phyloP scores from a whole-genome alignment of 1,140 invertebrate genomes.

The Zaprionus ghesquierei region DNA sequence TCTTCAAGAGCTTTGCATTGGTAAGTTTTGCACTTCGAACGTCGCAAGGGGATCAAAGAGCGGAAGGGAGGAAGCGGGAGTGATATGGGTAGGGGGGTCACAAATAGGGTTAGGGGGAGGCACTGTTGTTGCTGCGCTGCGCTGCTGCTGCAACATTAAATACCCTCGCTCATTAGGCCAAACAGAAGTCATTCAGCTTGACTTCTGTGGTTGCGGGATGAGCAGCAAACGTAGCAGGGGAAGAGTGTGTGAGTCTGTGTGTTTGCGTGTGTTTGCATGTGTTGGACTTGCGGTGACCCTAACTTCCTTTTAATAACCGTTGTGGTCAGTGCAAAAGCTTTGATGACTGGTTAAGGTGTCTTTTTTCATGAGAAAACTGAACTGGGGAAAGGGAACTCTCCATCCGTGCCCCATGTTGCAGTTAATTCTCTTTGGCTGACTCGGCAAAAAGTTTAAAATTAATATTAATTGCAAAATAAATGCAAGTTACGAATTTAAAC shows the following conservation, averaged over 20 bases:
- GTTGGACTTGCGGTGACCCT: slow-evolving; percentile 28
- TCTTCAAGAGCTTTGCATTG: slow-evolving; percentile 54
- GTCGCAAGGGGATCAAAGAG: background rate
- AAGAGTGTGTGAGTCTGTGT: background rate
- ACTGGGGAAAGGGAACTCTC: background rate
- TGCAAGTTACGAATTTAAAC: background rate
- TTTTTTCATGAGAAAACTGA: background rate
- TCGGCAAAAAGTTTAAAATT: background rate
- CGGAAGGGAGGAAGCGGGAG: background rate
- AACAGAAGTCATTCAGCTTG: slow-evolving; percentile 41
- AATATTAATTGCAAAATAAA: slow-evolving; percentile 1
- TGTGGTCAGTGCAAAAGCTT: slow-evolving; percentile 41
- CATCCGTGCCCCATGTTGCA: background rate
- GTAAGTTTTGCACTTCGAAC: slow-evolving; percentile 43
- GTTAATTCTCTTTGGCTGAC: background rate
- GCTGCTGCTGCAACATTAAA: slow-evolving; percentile 19
- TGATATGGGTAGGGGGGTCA: background rate
- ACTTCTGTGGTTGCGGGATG: slow-evolving; percentile 34
- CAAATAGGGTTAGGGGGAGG: background rate
- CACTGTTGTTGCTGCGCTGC: slow-evolving; percentile 36
- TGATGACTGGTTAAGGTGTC: background rate
- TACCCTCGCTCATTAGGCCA: slow-evolving; percentile 39
- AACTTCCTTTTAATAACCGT: slow-evolving; percentile 49
- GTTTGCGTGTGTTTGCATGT: slow-evolving; percentile 11
- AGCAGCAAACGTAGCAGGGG: background rate